These are phyloP conservation scores for Eutolmus rufibarbis DNA, from an alignment of 2,888 invertebrate genomes.

Conservation along the genomic window DNA sequence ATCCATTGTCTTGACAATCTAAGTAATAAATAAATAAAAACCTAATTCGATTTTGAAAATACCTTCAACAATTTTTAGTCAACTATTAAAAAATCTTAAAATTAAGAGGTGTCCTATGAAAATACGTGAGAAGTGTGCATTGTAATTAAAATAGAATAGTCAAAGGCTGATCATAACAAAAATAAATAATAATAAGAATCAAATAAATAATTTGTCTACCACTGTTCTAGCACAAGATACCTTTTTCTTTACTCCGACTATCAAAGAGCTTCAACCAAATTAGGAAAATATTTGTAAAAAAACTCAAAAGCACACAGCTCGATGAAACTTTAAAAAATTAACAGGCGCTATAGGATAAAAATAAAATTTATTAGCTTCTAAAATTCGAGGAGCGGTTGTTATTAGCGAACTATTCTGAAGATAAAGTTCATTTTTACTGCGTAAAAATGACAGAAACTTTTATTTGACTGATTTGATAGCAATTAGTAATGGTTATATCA, in stretches of 20 bases:
- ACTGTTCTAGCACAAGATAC: background rate
- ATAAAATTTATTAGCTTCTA: background rate
- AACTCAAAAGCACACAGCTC: background rate
- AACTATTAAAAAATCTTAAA: background rate
- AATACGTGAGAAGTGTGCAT: background rate
- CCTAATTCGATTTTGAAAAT: no score
- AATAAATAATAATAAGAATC: background rate
- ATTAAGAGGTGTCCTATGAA: background rate
- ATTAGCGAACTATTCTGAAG: background rate
- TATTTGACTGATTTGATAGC: slow-evolving; percentile 30
- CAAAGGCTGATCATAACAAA: background rate
- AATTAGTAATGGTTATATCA: slow-evolving; percentile 13
- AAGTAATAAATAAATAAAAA: no score
- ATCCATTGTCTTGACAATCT: no score
- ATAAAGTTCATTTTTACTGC: background rate
- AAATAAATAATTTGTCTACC: background rate
- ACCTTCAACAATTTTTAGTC: no score
- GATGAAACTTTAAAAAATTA: background rate
- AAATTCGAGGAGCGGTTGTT: background rate
- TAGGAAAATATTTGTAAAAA: background rate
- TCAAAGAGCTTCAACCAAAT: background rate
- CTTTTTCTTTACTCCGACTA: background rate
- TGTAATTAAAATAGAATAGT: background rate
- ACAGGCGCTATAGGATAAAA: background rate
- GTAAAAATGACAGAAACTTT: background rate